Base-by-base conservation (phyloP, 2,888 invertebrate genomes). In the Scelioninae gen. 2 region DNA sequence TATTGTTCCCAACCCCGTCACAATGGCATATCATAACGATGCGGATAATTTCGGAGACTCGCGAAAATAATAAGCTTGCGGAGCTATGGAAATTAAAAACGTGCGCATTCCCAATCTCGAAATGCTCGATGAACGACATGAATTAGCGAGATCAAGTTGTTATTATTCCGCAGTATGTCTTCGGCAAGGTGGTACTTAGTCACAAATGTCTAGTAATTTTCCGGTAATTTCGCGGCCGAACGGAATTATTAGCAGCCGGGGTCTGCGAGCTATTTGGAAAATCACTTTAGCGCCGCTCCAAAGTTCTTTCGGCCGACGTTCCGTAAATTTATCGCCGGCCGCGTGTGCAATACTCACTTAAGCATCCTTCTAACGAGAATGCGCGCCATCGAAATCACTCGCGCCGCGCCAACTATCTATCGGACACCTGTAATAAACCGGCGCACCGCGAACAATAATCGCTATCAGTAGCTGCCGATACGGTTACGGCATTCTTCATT, bases 201-300 rank as follows among this genome's bases (percentile, higher is more conserved):
- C 69, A 60, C 65, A 65, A 74, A 74, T 70, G 61, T 74, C 69
- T 70, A 50, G 74, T 74, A 70, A 74, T 74, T 74, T 74, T 28
- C 28, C 41, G 55, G 74, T 35, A 65, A 65, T 74, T 74, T 61
- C 53, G 60, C 64, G 55, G 53, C n/a, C 58, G 74, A 43, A 60
- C 65, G 69, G 46, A 70, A 69, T 74, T 65, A 74, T 70, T 65
- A 73, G 31, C 52, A 52, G 48, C 11, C 43, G 63, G 50, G 45
- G 33, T 61, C 45, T 43, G 45, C 31, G n/a, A 74, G 74, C 74
- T 55, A 50, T 70, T 70, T 60, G 65, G 70, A 65, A 74, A 74
- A 74, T 74, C 74, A 74, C 74, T 74, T 74, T 70, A 74, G 58
- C 69, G 65, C 69, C 57, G 64, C 31, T 58, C 50, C 50, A 50